Evolutionary conservation across 1,140 invertebrate genomes (phyloP).

Genomic region (Anastatus disparis): DNA sequence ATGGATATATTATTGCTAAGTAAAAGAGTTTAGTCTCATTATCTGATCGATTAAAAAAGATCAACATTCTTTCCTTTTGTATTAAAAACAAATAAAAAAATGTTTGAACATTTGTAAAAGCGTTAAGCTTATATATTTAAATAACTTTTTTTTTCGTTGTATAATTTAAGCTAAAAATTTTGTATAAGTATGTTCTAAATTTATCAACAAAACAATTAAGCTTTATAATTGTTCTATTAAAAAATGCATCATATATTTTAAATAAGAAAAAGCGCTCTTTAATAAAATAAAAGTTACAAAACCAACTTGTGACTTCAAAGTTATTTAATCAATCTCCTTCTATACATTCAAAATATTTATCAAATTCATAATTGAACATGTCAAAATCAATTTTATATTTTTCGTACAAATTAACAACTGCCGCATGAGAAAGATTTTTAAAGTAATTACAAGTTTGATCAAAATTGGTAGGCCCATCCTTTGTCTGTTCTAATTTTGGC

Average conservation of each 20-base stretch:
- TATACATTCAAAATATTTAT: conserved; percentile 54
- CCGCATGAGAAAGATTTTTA: conserved; percentile 49
- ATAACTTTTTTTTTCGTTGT: neutral
- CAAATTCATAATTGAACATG: conserved; percentile 59
- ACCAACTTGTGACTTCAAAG: neutral
- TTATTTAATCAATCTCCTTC: conserved; percentile 20
- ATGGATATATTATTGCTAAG: no score
- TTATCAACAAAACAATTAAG: neutral
- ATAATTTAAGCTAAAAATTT: no score
- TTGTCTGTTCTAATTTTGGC: conserved; percentile 48
- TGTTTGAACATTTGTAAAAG: neutral
- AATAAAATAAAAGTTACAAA: neutral
- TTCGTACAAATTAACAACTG: conserved; percentile 53
- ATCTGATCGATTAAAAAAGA: no score
- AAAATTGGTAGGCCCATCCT: conserved; percentile 53
- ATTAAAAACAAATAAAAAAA: neutral
- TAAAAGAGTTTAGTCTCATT: no score
- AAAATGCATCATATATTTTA: conserved; percentile 34
- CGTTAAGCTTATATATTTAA: neutral
- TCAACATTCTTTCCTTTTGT: neutral
- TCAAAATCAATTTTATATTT: conserved; percentile 63
- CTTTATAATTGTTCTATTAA: neutral
- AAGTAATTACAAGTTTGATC: conserved; percentile 59
- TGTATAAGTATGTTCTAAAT: no score
- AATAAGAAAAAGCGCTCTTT: neutral